These are phyloP conservation scores for Sphaerophoria rueppellii DNA, from an alignment of 2,888 invertebrate genomes.

Conservation along the genomic window DNA sequence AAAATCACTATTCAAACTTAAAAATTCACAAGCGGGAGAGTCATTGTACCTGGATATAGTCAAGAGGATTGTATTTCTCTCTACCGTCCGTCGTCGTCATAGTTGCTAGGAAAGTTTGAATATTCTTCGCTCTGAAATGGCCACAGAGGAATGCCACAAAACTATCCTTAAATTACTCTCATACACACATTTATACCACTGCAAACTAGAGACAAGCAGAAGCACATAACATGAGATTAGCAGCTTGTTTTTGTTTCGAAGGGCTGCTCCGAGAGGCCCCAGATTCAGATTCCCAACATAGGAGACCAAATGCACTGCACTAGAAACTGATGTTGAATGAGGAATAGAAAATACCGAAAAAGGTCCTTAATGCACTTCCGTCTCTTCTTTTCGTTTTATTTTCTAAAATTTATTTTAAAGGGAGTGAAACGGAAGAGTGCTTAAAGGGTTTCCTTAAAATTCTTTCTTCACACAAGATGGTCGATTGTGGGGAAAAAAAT, in stretches of 20 bases:
- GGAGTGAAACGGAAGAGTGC: not conserved
- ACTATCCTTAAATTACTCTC: conserved; percentile 63
- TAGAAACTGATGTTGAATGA: not conserved
- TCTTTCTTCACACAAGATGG: not conserved
- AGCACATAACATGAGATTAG: conserved; percentile 45
- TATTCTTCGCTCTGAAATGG: conserved; percentile 42
- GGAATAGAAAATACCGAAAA: conserved; percentile 26
- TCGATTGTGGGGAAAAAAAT: conserved; percentile 18
- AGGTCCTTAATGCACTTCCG: conserved; percentile 52
- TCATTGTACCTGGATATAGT: too few species aligned
- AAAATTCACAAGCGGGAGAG: conserved; percentile 21
- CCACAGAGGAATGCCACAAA: conserved; percentile 67
- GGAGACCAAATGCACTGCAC: too few species aligned
- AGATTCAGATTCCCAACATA: too few species aligned
- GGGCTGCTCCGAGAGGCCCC: too few species aligned
- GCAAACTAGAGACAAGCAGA: not conserved
- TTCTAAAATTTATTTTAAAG: conserved; percentile 6
- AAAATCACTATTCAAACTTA: conserved; percentile 65
- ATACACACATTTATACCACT: not conserved
- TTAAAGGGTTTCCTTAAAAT: not conserved
- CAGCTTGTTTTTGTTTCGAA: conserved; percentile 33
- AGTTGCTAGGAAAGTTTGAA: conserved; percentile 51
- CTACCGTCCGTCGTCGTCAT: conserved; percentile 6
- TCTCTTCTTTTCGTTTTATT: not conserved
- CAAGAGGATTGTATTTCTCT: conserved; percentile 11